Conservation (phyloP, 2,888 invertebrate genomes). For the Gymnosoma rotundatum region DNA sequence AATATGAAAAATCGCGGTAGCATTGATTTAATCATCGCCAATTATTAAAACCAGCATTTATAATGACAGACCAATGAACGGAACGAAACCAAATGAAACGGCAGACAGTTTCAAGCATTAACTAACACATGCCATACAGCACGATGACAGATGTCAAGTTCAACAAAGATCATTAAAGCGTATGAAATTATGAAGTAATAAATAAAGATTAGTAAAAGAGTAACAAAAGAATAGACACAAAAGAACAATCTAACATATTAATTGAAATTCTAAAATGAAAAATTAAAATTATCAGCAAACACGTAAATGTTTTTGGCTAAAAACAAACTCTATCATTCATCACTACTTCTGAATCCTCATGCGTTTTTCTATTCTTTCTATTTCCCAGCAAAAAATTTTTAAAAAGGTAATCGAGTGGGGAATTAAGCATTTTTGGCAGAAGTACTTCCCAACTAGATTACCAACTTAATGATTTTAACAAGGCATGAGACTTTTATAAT, state of each 20-base stretch:
- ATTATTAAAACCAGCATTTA: slow-evolving; percentile 76
- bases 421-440: too few species aligned
- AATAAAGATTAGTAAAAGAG: slow-evolving; percentile 18
- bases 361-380: too few species aligned
- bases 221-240: background rate
- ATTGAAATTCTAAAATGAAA: slow-evolving; percentile 46
- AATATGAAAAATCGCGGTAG: slow-evolving; percentile 76
- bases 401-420: too few species aligned
- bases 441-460: too few species aligned
- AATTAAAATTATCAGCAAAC: slow-evolving; percentile 58
- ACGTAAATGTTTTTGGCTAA: slow-evolving; percentile 59
- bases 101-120: slow-evolving; percentile 32
- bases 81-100: background rate
- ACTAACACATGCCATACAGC: slow-evolving; percentile 44
- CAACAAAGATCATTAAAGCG: slow-evolving; percentile 50
- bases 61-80: slow-evolving; percentile 65
- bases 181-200: slow-evolving; percentile 60
- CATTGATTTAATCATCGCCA: slow-evolving; percentile 82
- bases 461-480: too few species aligned
- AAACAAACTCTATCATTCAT: slow-evolving; percentile 36
- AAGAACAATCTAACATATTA: slow-evolving; percentile 20
- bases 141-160: slow-evolving; percentile 18
- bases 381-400: too few species aligned
- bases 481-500: too few species aligned
- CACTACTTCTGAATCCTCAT: too few species aligned